Conservation (phyloP, 2,888 invertebrate genomes). For the Fragum whitleyi region DNA sequence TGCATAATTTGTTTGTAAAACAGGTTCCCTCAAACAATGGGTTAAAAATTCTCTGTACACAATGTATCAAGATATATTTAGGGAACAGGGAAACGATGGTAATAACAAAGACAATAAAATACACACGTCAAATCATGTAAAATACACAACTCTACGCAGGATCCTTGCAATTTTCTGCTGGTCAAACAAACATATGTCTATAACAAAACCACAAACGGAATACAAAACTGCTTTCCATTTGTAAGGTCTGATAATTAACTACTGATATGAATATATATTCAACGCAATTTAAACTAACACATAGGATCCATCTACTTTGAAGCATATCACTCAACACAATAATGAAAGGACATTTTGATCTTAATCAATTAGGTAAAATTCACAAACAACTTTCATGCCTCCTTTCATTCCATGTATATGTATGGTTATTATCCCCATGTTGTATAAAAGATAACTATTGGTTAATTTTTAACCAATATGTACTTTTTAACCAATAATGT, state of each 20-base stretch:
- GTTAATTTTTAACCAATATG: too few relatives aligned
- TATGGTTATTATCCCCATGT: neutral
- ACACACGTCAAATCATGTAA: too few relatives aligned
- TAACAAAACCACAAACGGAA: too few relatives aligned
- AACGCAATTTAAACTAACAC: neutral
- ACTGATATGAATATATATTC: neutral
- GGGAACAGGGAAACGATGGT: too few relatives aligned
- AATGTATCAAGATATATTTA: neutral
- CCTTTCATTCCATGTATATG: neutral
- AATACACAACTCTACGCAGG: too few relatives aligned
- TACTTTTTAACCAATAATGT: too few relatives aligned
- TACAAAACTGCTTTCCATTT: too few relatives aligned
- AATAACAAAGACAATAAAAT: neutral
- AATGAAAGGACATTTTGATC: neutral
- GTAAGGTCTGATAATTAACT: neutral
- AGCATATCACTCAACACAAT: neutral
- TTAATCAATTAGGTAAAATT: neutral
- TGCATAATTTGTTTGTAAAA: neutral
- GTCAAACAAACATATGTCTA: too few relatives aligned
- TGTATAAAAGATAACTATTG: too few relatives aligned
- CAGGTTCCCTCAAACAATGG: neutral
- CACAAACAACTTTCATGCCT: neutral
- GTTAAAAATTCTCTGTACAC: neutral
- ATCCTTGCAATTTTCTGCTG: too few relatives aligned
- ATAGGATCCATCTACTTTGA: neutral